These are phyloP conservation scores for Pheosia tremula DNA, from an alignment of 2,888 invertebrate species.

Conservation along the genomic window DNA sequence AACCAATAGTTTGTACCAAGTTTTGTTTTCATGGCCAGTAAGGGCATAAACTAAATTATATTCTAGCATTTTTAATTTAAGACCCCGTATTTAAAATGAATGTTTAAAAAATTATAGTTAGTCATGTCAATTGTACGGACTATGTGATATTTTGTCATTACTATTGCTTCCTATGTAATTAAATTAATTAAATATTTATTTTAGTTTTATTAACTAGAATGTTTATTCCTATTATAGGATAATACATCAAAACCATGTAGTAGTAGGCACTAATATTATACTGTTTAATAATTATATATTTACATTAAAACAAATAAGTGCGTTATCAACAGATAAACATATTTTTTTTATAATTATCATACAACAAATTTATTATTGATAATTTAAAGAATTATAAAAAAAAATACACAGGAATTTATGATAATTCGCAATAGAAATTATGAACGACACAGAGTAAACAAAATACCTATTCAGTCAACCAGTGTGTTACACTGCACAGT, in stretches of 20 bases:
- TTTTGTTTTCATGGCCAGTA: too few species aligned
- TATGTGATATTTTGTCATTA: conserved; percentile 76
- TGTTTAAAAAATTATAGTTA: conserved; percentile 40
- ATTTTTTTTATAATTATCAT: neutral
- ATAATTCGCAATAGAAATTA: neutral
- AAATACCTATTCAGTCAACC: conserved; percentile 7
- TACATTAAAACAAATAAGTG: conserved; percentile 6
- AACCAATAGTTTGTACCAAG: too few species aligned
- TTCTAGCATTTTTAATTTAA: conserved; percentile 4
- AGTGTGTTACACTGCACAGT: conserved; percentile 40
- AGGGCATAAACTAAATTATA: neutral
- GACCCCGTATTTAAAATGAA: conserved; percentile 27
- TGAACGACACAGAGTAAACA: neutral
- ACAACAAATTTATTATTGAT: neutral
- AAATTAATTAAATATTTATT: conserved; percentile 55
- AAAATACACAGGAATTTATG: neutral
- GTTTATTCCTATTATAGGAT: conserved; percentile 21
- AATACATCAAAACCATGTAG: neutral
- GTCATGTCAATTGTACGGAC: conserved; percentile 66
- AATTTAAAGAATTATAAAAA: neutral
- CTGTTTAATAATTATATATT: conserved; percentile 6
- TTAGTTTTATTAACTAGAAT: conserved; percentile 25
- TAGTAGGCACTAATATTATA: neutral
- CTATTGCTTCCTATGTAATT: conserved; percentile 53
- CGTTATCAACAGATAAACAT: conserved; percentile 6